Evolutionary conservation across 2,888 invertebrate genomes (phyloP).

Genomic region (Acleris holmiana): DNA sequence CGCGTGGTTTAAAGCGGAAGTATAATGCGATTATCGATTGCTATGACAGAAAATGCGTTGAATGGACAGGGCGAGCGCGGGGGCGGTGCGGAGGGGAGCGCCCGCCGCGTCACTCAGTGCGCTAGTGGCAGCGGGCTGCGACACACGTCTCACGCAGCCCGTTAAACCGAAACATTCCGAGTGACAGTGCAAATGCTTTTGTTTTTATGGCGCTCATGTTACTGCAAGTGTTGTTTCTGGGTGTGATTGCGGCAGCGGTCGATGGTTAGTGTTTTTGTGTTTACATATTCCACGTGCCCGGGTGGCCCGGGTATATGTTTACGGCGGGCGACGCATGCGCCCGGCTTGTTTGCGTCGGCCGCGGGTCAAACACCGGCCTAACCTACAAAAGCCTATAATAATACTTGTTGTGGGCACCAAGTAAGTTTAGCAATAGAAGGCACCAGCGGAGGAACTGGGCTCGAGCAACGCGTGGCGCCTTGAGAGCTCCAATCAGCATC

Average conservation of each 20-base stretch:
- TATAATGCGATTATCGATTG: constrained; percentile 83
- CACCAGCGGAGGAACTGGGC: constrained; percentile 55
- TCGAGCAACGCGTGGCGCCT: constrained; percentile 53
- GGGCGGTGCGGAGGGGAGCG: constrained; percentile 50
- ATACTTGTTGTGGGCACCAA: constrained; percentile 58
- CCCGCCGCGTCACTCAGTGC: constrained; percentile 68
- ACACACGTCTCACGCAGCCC: constrained; percentile 71
- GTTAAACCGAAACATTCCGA: constrained; percentile 72
- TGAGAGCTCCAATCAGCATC: constrained; percentile 29
- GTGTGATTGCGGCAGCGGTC: constrained; percentile 78
- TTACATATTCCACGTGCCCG: constrained; percentile 61
- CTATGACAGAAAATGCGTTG: constrained; percentile 83
- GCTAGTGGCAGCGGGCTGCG: constrained; percentile 53
- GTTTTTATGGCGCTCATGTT: constrained; percentile 92
- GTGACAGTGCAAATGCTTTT: constrained; percentile 87
- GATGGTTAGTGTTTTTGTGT: constrained; percentile 63
- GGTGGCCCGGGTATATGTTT: constrained; percentile 70
- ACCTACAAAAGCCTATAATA: constrained; percentile 67
- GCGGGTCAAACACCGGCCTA: constrained; percentile 80
- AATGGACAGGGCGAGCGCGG: constrained; percentile 67
- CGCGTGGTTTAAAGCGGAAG: constrained; percentile 80
- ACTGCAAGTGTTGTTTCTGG: constrained; percentile 87
- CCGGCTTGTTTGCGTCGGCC: constrained; percentile 70
- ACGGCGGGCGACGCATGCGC: constrained; percentile 78
- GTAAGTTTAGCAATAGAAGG: constrained; percentile 37